A percentile compares a stretch with the other conserved stretches of the same genome.
Conservation (phyloP, 1,140 invertebrate species). For the Magallana gigas region DNA sequence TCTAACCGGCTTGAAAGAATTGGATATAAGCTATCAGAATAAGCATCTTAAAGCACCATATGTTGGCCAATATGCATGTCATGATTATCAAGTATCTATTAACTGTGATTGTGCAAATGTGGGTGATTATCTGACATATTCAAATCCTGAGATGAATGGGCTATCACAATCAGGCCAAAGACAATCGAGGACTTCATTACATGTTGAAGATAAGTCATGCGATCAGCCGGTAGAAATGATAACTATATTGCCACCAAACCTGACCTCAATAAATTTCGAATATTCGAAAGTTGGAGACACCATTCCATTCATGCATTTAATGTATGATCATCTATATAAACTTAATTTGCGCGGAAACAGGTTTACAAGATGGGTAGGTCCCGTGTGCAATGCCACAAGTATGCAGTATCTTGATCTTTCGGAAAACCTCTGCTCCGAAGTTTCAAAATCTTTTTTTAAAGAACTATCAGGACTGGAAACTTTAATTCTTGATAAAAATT, state of each 20-base stretch:
- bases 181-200: too few relatives aligned
- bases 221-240: background rate
- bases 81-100: background rate
- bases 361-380: background rate
- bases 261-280: background rate
- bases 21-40: slow-evolving; percentile 5
- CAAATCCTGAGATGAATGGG: too few relatives aligned
- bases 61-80: background rate
- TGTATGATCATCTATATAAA: background rate
- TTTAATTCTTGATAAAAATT: slow-evolving; percentile 43
- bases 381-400: background rate
- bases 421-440: slow-evolving; percentile 39
- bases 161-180: too few relatives aligned
- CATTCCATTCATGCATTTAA: background rate
- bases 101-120: background rate
- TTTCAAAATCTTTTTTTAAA: slow-evolving; percentile 53
- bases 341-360: background rate
- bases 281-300: background rate
- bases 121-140: background rate
- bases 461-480: slow-evolving; percentile 32
- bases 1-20: background rate
- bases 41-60: background rate
- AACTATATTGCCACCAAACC: background rate
- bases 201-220: background rate
- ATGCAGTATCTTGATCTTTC: slow-evolving; percentile 42